phyloP scores from a whole-genome alignment of 2,888 invertebrate species.

The Metellina segmentata region DNA sequence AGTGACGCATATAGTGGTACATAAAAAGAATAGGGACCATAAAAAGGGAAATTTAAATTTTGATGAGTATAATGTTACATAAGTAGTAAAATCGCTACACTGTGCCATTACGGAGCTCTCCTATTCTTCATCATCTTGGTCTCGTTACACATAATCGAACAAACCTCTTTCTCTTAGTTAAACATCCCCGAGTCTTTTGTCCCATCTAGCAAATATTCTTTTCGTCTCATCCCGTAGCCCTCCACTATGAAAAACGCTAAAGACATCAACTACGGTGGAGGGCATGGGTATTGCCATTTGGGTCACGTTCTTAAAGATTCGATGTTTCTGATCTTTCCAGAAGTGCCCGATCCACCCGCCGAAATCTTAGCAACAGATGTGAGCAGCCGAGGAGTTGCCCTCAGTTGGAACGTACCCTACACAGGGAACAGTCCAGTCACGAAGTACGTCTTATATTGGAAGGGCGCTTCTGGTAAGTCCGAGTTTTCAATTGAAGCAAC shows the following conservation, averaged over 20 bases:
- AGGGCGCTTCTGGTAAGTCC: slow-evolving; percentile 76
- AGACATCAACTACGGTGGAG: not conserved
- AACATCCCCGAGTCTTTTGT: too few species aligned
- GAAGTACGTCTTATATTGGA: slow-evolving; percentile 80
- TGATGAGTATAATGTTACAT: too few species aligned
- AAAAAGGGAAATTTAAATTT: too few species aligned
- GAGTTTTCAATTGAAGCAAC: slow-evolving; percentile 37
- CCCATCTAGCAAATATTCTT: too few species aligned
- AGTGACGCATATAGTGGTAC: too few species aligned
- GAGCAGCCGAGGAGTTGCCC: slow-evolving; percentile 79
- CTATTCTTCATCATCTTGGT: too few species aligned
- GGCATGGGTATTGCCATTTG: not conserved
- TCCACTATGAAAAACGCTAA: not conserved
- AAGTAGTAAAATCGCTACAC: too few species aligned
- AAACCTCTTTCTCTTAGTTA: too few species aligned
- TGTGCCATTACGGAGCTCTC: too few species aligned
- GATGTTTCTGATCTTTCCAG: slow-evolving; percentile 73
- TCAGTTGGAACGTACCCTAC: slow-evolving; percentile 80
- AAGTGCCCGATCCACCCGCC: slow-evolving; percentile 80
- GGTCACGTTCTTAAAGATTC: slow-evolving; percentile 40
- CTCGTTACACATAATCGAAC: too few species aligned
- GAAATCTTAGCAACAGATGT: slow-evolving; percentile 79
- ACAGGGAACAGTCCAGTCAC: slow-evolving; percentile 81
- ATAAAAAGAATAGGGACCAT: too few species aligned
- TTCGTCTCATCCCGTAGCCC: not conserved